Conservation (phyloP, 2,888 invertebrate genomes). For the Ceramica pisi region DNA sequence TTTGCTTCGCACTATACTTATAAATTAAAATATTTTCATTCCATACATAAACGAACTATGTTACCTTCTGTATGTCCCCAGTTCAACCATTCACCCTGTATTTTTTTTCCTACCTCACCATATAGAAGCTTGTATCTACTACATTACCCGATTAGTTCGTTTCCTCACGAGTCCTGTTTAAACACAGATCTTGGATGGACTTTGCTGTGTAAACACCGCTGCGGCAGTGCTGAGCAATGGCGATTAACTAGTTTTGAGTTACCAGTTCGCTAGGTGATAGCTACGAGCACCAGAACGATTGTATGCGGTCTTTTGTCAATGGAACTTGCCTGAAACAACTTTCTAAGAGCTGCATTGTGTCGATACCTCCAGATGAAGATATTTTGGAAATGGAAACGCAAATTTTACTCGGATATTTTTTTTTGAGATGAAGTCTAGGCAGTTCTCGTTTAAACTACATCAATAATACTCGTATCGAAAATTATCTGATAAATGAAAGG, state of each 20-base stretch:
- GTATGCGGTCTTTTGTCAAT: slow-evolving; percentile 37
- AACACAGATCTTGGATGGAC: slow-evolving; percentile 65
- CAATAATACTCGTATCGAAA: background rate
- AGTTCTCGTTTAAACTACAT: background rate
- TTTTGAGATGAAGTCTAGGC: background rate
- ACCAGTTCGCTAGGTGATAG: slow-evolving; percentile 19
- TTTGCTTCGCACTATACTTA: background rate
- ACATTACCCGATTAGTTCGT: slow-evolving; percentile 75
- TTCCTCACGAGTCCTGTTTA: slow-evolving; percentile 67
- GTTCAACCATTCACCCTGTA: background rate
- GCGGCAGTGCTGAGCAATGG: slow-evolving; percentile 22
- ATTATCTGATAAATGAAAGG: background rate
- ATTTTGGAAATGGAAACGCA: background rate
- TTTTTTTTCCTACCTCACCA: background rate
- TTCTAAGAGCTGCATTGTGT: background rate
- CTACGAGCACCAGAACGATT: slow-evolving; percentile 7
- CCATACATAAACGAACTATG: background rate
- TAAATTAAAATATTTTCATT: background rate
- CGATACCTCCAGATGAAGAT: background rate
- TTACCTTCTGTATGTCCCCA: background rate
- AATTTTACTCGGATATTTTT: background rate
- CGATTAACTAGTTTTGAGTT: slow-evolving; percentile 42
- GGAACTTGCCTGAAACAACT: slow-evolving; percentile 32
- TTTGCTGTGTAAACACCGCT: slow-evolving; percentile 56
- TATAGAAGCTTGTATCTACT: slow-evolving; percentile 27